These are phyloP conservation scores for Paracentrotus lividus DNA, from an alignment of 53 echinoderm and acorn worm genomes.

Conservation along the genomic window DNA sequence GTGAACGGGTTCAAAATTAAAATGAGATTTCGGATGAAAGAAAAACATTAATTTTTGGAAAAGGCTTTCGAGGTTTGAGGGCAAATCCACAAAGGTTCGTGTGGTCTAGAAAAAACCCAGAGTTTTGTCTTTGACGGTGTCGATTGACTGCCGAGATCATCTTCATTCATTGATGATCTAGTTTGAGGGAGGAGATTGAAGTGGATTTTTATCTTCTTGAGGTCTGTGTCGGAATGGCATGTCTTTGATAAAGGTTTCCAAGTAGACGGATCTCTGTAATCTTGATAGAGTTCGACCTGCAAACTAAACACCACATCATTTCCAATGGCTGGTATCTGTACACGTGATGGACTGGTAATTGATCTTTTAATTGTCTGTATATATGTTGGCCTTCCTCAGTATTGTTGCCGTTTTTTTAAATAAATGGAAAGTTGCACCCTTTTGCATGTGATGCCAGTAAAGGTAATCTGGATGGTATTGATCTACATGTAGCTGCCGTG, in stretches of 20 bases:
- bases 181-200: background rate
- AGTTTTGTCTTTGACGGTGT: slow-evolving; percentile 9
- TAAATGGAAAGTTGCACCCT: background rate
- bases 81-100: slow-evolving; percentile 51
- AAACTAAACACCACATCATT: background rate
- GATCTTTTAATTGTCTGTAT: background rate
- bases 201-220: background rate
- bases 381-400: background rate
- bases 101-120: slow-evolving; percentile 30
- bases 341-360: slow-evolving; percentile 5
- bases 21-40: background rate
- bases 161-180: slow-evolving; percentile 36
- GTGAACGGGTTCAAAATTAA: slow-evolving; percentile 26
- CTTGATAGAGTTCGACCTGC: background rate
- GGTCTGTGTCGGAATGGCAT: background rate
- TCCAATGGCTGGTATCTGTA: background rate
- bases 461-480: background rate
- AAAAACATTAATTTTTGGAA: slow-evolving; percentile 50
- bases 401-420: too few species aligned
- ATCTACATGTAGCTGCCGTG: too few species aligned
- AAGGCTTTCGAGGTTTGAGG: slow-evolving; percentile 38
- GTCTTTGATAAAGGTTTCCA: background rate
- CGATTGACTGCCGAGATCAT: slow-evolving; percentile 17
- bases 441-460: background rate
- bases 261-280: background rate